Conservation (phyloP, 2,888 invertebrate genomes). For the Ariolimax columbianus region DNA sequence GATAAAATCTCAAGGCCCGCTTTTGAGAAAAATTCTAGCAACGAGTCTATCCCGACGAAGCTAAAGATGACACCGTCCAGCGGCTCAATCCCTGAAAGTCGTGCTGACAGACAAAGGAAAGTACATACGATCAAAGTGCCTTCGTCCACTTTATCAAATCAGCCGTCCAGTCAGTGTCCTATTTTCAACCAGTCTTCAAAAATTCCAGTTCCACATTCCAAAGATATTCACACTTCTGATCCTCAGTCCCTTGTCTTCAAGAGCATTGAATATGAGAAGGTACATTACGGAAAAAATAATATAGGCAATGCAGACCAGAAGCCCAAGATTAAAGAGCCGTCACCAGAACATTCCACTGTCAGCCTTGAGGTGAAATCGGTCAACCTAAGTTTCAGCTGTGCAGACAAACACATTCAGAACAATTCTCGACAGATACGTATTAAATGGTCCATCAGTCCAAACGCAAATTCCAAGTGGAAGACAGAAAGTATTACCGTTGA, state of each 20-base stretch:
- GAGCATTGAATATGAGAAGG: neutral
- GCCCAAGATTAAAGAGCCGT: neutral
- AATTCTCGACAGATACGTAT: conserved; percentile 6
- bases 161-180: neutral
- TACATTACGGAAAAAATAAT: neutral
- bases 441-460: conserved; percentile 4
- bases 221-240: neutral
- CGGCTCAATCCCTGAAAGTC: neutral
- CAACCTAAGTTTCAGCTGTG: neutral
- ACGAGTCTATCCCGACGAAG: neutral
- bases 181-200: neutral
- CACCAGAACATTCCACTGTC: neutral
- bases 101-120: too few species aligned
- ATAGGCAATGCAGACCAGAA: neutral
- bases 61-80: neutral
- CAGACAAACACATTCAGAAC: neutral
- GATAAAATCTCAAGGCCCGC: neutral
- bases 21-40: neutral
- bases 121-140: too few species aligned
- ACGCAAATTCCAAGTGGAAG: neutral
- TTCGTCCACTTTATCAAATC: neutral
- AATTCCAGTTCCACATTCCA: neutral
- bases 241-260: too few species aligned
- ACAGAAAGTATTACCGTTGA: neutral
- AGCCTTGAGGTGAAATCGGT: conserved; percentile 17